Evolutionary conservation across 2,797 vertebrate species (phyloP), one percentile per base, ranked within the genome.

Genomic region (Fringilla coelebs): DNA sequence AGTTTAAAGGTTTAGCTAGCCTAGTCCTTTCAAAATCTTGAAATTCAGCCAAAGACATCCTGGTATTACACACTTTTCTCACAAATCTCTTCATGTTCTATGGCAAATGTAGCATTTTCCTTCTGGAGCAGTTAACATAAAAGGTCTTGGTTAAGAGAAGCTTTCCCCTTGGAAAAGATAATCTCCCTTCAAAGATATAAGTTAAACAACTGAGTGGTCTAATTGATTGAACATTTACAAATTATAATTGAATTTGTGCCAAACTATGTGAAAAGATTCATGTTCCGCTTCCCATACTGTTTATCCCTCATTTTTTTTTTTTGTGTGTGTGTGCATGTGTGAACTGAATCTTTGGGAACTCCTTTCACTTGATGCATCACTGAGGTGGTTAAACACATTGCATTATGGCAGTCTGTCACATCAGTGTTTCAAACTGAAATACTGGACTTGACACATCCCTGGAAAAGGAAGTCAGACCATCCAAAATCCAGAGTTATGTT

Each of bases 201-300:
- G 13, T 96, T 85, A 91, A 73, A 85, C 85, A 91, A 93, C 41
- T 11, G 21, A 95, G 28, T 89, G 72, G 80, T 84, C 83, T 97
- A 97, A 96, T 95, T 96, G 94, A 92, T 63, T 96, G 95, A 97
- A 93, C 87, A 96, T 87, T 95, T 94, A 93, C 95, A 96, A 95
- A 96, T 96, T 93, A 70, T 93, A 97, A 97, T 96, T 96, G 85
- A 95, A 96, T 89, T 87, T 96, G 85, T 85, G 92, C 68, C 84
- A 95, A 97, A 92, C 87, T 95, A 68, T 78, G 85, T 96, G 93
- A 94, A 96, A 96, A 94, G 87, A 91, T 93, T 96, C 61, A 91
- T 84, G 93, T 94, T 95, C 91, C 13, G 6, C 94, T 97, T 95
- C 81, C 81, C 93, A 82, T 74, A 93, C 92, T 87, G 78, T 88